Evolutionary conservation across 2,113 vertebrate genomes (phyloP).

Genomic region (Solea solea): DNA sequence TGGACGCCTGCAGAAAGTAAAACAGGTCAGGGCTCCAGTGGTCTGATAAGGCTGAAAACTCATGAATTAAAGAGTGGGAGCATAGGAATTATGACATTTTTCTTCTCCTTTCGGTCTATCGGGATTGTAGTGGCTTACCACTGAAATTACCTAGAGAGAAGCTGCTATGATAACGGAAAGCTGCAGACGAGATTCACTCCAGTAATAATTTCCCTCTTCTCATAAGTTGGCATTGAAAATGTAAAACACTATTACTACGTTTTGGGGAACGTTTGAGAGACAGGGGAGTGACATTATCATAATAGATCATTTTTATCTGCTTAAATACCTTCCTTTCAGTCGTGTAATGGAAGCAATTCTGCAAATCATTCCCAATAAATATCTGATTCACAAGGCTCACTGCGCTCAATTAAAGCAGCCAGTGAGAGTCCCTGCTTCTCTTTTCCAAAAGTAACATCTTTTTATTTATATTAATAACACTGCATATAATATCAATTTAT

Average conservation of each 20-base stretch:
- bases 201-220: slow-evolving; percentile 71
- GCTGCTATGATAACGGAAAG: slow-evolving; percentile 75
- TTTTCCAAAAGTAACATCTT: slow-evolving; percentile 42
- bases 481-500: slow-evolving; percentile 19
- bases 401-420: slow-evolving; percentile 61
- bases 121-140: slow-evolving; percentile 67
- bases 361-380: slow-evolving; percentile 54
- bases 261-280: slow-evolving; percentile 60
- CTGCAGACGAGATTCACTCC: slow-evolving; percentile 66
- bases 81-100: slow-evolving; percentile 78
- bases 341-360: slow-evolving; percentile 51
- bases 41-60: slow-evolving; percentile 79
- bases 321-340: slow-evolving; percentile 62
- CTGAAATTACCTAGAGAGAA: slow-evolving; percentile 78
- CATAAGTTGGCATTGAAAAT: slow-evolving; percentile 65
- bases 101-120: slow-evolving; percentile 76
- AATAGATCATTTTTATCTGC: slow-evolving; percentile 68
- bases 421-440: slow-evolving; percentile 35
- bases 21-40: slow-evolving; percentile 79
- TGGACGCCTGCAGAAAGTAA: slow-evolving; percentile 77
- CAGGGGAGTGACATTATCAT: slow-evolving; percentile 66
- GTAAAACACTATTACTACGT: slow-evolving; percentile 56
- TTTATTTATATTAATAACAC: slow-evolving; percentile 32
- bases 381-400: slow-evolving; percentile 66
- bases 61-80: slow-evolving; percentile 80